Base-by-base conservation (phyloP, 1,140 invertebrate species). In the Lamellibrachia luymesi region DNA sequence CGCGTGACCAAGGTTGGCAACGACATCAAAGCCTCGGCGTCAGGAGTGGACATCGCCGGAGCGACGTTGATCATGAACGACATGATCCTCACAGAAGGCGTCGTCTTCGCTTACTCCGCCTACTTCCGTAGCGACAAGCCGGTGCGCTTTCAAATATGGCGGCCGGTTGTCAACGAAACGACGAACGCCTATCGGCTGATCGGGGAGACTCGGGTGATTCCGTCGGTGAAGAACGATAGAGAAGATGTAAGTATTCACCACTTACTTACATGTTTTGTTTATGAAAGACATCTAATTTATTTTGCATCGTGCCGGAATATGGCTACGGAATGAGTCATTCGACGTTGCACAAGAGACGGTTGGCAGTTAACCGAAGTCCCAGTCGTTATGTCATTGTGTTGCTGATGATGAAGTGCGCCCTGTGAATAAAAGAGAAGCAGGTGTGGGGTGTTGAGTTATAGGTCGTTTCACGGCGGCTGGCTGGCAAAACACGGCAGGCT, bases 21-120 rank as follows among this genome's bases (percentile, higher is more conserved):
- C 51, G 92, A 93, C 17, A 2, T 93, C 27, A n/a, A 90, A 49
- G 64, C 92, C 8, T 93, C 64, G 6, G 27, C 51, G 4, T 93
- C 92, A 27, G 92, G 92, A 50, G 49, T 93, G 7, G 89, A 93
- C 38, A 38, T 90, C 13, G 64, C 89, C 0, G 56, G 92, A 38
- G 92, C 38, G 49, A 90, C 38, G 52, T 93, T 90, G 38, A 38
- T 93, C 6, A 50, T 90, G 49, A 50, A 90, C 64, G 64, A 89
- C 56, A 51, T 38, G 6, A 51, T 93, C 27, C 27, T 22, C 8
- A n/a, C 27, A 89, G 49, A 91, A 10, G 93, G 93, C 49, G 90
- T 93, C 25, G 49, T 92, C 49, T 93, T 93, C 90, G 93, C 93
- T 10, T 93, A 92, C 90, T 52, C 90, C 50, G 93, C 93, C 6